Percentiles rank a stretch among this genome's conserved stretches.
These are phyloP conservation scores for Platyscapa corneri DNA, from an alignment of 1,140 invertebrate species.

Conservation along the genomic window DNA sequence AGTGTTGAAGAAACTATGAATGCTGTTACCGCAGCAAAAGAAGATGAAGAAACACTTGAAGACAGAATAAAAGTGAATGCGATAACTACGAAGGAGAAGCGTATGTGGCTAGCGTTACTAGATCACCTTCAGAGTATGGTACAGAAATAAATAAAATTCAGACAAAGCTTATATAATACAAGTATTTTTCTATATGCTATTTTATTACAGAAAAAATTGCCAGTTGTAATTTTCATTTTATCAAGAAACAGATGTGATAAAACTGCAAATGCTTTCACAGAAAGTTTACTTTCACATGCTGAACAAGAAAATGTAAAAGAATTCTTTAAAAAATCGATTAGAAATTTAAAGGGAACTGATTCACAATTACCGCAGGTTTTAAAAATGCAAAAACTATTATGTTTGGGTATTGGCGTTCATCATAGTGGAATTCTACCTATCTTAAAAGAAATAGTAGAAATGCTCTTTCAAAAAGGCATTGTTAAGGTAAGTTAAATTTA, in stretches of 20 bases:
- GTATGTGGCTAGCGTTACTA: constrained; percentile 89
- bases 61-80: constrained; percentile 51
- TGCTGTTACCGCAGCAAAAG: constrained; percentile 20
- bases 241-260: constrained; percentile 87
- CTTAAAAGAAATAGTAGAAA: constrained; percentile 98
- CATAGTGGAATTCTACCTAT: constrained; percentile 98
- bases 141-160: constrained; percentile 12
- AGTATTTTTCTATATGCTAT: neutral
- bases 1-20: constrained; percentile 44
- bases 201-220: constrained; percentile 82
- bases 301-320: constrained; percentile 89
- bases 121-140: constrained; percentile 83
- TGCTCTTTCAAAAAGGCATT: constrained; percentile 93
- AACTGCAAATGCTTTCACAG: constrained; percentile 72
- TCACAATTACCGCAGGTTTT: constrained; percentile 91
- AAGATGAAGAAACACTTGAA: constrained; percentile 44
- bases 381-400: constrained; percentile 85
- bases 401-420: constrained; percentile 94
- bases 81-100: constrained; percentile 80
- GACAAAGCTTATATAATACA: neutral
- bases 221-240: constrained; percentile 95
- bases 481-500: constrained; percentile 81
- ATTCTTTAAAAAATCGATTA: constrained; percentile 90
- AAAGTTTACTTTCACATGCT: constrained; percentile 85
- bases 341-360: constrained; percentile 89